phyloP scores from a whole-genome alignment of 2,888 invertebrate species.

The Hydroisotoma schaefferi region DNA sequence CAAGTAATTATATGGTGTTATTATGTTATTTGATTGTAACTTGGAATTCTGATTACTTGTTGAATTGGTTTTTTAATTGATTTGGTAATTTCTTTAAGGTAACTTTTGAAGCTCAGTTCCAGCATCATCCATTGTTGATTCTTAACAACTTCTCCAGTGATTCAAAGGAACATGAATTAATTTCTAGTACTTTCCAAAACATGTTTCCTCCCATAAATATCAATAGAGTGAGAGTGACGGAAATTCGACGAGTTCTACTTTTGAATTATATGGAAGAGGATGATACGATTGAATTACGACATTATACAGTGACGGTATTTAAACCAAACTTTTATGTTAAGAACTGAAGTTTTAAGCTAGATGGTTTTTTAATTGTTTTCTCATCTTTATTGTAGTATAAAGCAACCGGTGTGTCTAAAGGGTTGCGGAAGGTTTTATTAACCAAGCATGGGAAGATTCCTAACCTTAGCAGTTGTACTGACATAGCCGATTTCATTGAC shows the following conservation, averaged over 20 bases:
- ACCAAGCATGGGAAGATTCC: conserved; percentile 75
- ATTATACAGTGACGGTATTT: conserved; percentile 77
- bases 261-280: conserved; percentile 83
- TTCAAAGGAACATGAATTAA: conserved; percentile 67
- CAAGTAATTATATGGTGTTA: conserved; percentile 58
- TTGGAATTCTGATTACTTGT: not conserved
- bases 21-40: not conserved
- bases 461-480: conserved; percentile 75
- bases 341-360: too few species aligned
- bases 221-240: conserved; percentile 80
- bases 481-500: conserved; percentile 81
- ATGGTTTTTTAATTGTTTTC: too few species aligned
- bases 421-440: conserved; percentile 82
- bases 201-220: conserved; percentile 98
- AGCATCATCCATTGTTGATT: conserved; percentile 83
- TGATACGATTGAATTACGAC: conserved; percentile 84
- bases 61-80: not conserved
- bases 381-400: conserved; percentile 39
- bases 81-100: conserved; percentile 47
- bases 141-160: conserved; percentile 87
- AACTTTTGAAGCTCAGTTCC: conserved; percentile 74
- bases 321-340: not conserved
- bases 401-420: conserved; percentile 83
- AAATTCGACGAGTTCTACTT: conserved; percentile 81
- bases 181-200: conserved; percentile 95